A percentile compares a stretch with the other conserved stretches of the same genome.
Evolutionary conservation across 2,888 invertebrate species (phyloP).

Genomic region (Hydrotaea cyrtoneurina): DNA sequence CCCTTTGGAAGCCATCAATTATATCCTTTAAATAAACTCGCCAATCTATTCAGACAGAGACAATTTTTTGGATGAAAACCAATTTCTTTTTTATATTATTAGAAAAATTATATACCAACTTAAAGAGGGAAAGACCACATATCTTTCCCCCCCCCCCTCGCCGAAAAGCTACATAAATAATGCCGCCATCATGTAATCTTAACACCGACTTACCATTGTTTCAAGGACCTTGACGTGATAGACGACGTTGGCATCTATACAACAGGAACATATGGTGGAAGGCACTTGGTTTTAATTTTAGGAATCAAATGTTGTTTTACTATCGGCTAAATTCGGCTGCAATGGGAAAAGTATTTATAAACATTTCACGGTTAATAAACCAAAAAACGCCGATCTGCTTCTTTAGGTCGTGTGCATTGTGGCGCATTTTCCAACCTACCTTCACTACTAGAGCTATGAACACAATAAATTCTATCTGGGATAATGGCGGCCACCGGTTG

Average conservation of each 20-base stretch:
- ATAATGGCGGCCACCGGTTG: background rate
- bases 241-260: background rate
- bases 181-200: too few species aligned
- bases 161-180: too few species aligned
- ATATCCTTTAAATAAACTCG: too few species aligned
- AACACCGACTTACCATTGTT: slow-evolving; percentile 14
- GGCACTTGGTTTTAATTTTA: slow-evolving; percentile 7
- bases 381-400: background rate
- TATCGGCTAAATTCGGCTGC: background rate
- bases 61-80: too few species aligned
- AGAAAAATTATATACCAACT: too few species aligned
- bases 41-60: too few species aligned
- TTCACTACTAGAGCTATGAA: background rate
- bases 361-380: background rate
- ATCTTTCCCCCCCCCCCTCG: too few species aligned
- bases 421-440: background rate
- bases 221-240: background rate
- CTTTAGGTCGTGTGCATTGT: background rate
- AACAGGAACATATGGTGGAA: slow-evolving; percentile 18
- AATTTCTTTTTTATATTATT: too few species aligned
- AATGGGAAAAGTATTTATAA: background rate
- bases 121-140: too few species aligned
- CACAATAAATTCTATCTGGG: slow-evolving; percentile 2
- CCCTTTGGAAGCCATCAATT: too few species aligned
- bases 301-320: background rate